Evolutionary conservation across 2,888 invertebrate genomes (phyloP), one percentile per base, ranked within the genome.

Genomic region (Leptogaster cylindrica): DNA sequence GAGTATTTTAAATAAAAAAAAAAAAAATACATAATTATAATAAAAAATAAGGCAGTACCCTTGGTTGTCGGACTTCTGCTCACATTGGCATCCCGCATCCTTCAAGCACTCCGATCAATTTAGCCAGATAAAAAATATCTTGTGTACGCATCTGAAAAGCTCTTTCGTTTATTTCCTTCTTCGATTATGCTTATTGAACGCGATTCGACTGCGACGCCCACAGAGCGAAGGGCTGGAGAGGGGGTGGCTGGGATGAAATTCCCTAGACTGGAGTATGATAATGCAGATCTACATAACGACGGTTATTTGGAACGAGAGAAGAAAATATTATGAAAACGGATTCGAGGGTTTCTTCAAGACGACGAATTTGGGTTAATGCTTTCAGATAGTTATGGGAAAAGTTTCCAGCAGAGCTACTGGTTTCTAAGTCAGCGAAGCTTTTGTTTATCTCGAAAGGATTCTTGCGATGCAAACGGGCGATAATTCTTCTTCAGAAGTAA

Each of bases 161-260:
- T 31, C 1, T 28, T 4, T 52, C 52, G 10, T 31, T 52, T 52
- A 52, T 52, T 52, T 52, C 52, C 27, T 52, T 20, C 14, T 52
- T 52, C 52, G 33, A 52, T 52, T 33, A 16, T 8, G 18, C 33
- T 52, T 52, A 52, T 52, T 16, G 10, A 31, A 33, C 10, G 10
- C 36, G 36, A 4, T 36, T 36, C 10, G 36, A 18, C 12, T 52
- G 10, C 25, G 18, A 8, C 16, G 44, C 18, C 44, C 12, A 14
- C 7, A 44, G 44, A 44, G 36, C 4, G 14, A 12, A 12, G 10
- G 36, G n/a, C 36, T 4, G n/a, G 36, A 4, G n/a, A 10, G 14
- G 10, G 14, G 10, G 4, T 6, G n/a, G 36, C 7, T 10, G 36
- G 4, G 4, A 2, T 12, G 10, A 14, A 36, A 10, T 36, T n/a